phyloP scores from a whole-genome alignment of 92 coral and sea anemone species.

The Parazoanthus atlanticus region DNA sequence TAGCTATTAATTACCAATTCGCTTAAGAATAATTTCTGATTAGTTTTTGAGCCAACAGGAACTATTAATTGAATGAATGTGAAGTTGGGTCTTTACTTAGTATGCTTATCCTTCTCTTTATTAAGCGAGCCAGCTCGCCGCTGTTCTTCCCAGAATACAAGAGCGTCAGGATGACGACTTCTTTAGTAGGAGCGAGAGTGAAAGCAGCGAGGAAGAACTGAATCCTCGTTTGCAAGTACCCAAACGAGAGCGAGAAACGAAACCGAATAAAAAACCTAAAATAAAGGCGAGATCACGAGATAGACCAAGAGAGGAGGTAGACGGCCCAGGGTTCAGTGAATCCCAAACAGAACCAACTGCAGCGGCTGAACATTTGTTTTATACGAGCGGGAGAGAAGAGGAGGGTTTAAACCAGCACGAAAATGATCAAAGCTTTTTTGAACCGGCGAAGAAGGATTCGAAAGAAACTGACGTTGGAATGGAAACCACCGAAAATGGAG shows the following conservation, averaged over 20 bases:
- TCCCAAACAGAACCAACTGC: slow-evolving; percentile 1
- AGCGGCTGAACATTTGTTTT: slow-evolving; percentile 63
- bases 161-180: slow-evolving; percentile 72
- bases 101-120: slow-evolving; percentile 6
- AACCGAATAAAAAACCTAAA: slow-evolving; percentile 36
- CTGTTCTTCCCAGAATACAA: slow-evolving; percentile 71
- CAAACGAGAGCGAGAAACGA: slow-evolving; percentile 45
- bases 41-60: not conserved
- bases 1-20: too few species aligned
- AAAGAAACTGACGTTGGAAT: slow-evolving; percentile 58
- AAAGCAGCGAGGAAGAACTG: slow-evolving; percentile 67
- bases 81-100: not conserved
- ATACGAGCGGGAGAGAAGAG: slow-evolving; percentile 68
- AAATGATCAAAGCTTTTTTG: slow-evolving; percentile 69
- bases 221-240: slow-evolving; percentile 61
- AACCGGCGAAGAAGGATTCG: slow-evolving; percentile 61
- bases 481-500: slow-evolving; percentile 38
- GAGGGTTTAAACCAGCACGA: slow-evolving; percentile 32
- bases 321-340: not conserved
- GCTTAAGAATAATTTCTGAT: not conserved
- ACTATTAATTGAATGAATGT: not conserved
- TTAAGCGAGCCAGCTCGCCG: slow-evolving; percentile 75
- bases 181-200: slow-evolving; percentile 68
- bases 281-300: slow-evolving; percentile 29
- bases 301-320: not conserved